A percentile compares a stretch with the other conserved stretches of the same genome.
Evolutionary conservation across 2,113 vertebrate genomes (phyloP).

Genomic region (Cyphomyrus plagiostoma): DNA sequence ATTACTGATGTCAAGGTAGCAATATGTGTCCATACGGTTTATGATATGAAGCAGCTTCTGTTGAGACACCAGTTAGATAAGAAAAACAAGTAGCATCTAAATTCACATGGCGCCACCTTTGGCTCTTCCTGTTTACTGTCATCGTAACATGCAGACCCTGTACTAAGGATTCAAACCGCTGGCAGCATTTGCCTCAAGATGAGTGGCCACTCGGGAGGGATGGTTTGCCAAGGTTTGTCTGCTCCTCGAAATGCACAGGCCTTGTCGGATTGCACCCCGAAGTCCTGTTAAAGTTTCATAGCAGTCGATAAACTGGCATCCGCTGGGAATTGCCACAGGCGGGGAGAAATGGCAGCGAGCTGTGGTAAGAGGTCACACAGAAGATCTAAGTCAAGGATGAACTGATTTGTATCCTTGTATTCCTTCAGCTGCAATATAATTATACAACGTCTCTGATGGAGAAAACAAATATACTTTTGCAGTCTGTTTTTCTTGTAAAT

Average conservation of each 20-base stretch:
- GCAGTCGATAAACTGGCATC: constrained; percentile 10
- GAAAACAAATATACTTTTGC: not conserved
- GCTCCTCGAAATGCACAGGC: not conserved
- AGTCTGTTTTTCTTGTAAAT: constrained; percentile 4
- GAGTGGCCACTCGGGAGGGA: not conserved
- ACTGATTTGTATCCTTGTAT: not conserved
- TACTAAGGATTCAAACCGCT: not conserved
- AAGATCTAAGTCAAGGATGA: not conserved
- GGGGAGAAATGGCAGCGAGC: not conserved
- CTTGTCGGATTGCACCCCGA: not conserved
- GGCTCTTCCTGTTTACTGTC: not conserved
- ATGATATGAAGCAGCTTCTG: not conserved
- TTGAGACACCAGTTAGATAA: not conserved
- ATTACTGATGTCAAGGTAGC: not conserved
- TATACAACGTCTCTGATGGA: not conserved
- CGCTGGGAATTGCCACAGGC: not conserved
- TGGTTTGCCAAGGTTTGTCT: not conserved
- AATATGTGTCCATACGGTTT: not conserved
- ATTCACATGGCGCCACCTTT: not conserved
- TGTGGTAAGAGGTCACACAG: not conserved
- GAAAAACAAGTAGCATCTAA: not conserved
- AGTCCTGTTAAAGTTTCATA: constrained; percentile 14
- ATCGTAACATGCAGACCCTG: not conserved
- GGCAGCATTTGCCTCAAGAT: not conserved
- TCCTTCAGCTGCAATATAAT: not conserved